A percentile compares a stretch with the other conserved stretches of the same genome.
These are phyloP conservation scores for Gerris lacustris DNA, from an alignment of 2,888 invertebrate species.

Conservation along the genomic window DNA sequence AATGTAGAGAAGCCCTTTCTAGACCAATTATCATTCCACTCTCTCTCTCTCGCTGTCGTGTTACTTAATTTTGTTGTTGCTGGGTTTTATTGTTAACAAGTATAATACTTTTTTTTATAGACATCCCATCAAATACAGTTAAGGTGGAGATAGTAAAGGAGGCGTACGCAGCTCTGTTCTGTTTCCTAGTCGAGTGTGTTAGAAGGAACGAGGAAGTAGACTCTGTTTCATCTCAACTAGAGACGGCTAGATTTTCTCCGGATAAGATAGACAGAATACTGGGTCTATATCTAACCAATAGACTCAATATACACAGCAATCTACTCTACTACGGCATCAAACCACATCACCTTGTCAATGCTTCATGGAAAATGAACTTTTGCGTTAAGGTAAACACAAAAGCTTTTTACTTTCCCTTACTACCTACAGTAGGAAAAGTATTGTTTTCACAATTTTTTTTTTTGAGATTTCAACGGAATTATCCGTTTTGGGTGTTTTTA, in stretches of 20 bases:
- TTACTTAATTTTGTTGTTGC: no score
- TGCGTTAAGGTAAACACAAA: conserved; percentile 19
- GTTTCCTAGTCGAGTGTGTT: conserved; percentile 20
- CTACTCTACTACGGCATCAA: conserved; percentile 17
- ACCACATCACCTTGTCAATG: conserved; percentile 20
- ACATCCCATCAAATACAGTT: conserved; percentile 11
- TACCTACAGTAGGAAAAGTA: no score
- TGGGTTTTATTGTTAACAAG: no score
- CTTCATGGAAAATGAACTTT: conserved; percentile 24
- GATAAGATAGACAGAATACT: conserved; percentile 18
- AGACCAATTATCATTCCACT: no score
- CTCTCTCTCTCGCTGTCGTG: no score
- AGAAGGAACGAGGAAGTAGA: conserved; percentile 20
- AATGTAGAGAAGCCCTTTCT: no score
- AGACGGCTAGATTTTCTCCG: conserved; percentile 15
- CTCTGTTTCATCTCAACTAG: conserved; percentile 10
- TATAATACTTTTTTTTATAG: not conserved
- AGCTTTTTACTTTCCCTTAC: no score
- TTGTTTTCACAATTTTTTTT: no score
- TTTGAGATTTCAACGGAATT: no score
- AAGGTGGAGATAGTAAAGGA: conserved; percentile 21
- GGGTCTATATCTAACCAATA: conserved; percentile 12
- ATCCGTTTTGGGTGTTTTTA: no score
- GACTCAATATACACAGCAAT: conserved; percentile 15
- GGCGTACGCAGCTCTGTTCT: conserved; percentile 20